These are phyloP conservation scores for Drosophila chauvacae DNA, from an alignment of 1,140 invertebrate genomes.

Conservation along the genomic window DNA sequence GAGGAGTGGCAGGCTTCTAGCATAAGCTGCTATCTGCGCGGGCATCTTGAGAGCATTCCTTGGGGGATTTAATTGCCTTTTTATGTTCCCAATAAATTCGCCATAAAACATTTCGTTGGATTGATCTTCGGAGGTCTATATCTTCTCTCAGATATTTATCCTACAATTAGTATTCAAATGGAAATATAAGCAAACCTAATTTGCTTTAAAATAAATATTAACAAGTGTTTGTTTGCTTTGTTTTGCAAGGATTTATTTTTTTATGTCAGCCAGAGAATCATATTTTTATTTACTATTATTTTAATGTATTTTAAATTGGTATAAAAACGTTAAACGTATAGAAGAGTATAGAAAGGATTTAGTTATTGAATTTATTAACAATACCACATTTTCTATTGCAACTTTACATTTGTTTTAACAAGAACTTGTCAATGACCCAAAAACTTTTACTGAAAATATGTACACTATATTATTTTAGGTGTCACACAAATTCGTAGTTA, in stretches of 20 bases:
- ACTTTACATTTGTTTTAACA: not conserved
- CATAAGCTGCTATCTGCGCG: not conserved
- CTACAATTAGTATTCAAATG: not conserved
- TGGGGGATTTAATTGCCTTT: conserved; percentile 24
- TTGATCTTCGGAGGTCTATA: conserved; percentile 3
- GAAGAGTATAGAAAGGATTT: too few relatives aligned
- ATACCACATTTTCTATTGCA: not conserved
- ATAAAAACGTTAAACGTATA: too few relatives aligned
- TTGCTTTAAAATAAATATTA: not conserved
- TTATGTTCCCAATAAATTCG: conserved; percentile 39
- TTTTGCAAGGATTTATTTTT: not conserved
- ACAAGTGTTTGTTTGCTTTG: not conserved
- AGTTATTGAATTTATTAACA: not conserved
- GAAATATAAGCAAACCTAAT: not conserved
- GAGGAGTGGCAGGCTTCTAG: not conserved
- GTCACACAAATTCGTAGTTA: too few relatives aligned
- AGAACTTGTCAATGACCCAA: not conserved
- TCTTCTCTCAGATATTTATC: conserved; percentile 11
- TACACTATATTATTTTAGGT: not conserved
- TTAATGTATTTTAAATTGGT: too few relatives aligned
- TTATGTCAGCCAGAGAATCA: too few relatives aligned
- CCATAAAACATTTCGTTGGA: conserved; percentile 25
- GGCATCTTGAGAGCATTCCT: conserved; percentile 17
- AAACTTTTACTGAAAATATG: not conserved
- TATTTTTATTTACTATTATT: too few relatives aligned